phyloP scores from a whole-genome alignment of 2,888 invertebrate genomes.

The Andrena chrysosceles region DNA sequence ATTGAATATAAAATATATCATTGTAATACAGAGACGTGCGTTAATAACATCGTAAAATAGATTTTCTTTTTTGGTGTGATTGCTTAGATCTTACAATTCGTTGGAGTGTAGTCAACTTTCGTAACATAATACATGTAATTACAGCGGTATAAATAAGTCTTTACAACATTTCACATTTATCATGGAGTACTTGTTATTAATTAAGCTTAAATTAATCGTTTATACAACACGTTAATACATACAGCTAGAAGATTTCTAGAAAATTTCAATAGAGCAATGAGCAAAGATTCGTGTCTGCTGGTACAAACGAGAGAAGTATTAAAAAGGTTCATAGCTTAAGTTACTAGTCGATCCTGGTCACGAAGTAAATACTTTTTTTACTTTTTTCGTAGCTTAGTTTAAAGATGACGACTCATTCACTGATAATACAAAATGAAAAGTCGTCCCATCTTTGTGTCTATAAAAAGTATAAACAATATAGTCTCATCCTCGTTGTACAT shows the following conservation, averaged over 20 bases:
- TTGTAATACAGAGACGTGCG: constrained; percentile 33
- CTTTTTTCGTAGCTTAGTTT: not conserved
- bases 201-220: constrained; percentile 1
- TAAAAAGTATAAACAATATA: not conserved
- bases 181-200: constrained; percentile 1
- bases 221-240: not conserved
- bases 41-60: constrained; percentile 30
- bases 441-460: not conserved
- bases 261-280: constrained; percentile 4
- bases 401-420: not conserved
- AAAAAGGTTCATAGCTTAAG: not conserved
- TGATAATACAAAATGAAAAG: constrained; percentile 25
- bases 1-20: constrained; percentile 49
- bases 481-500: constrained; percentile 5
- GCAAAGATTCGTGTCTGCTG: not conserved
- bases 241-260: not conserved
- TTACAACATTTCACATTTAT: constrained; percentile 29
- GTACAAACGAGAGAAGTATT: not conserved
- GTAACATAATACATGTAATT: constrained; percentile 40
- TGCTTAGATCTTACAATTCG: constrained; percentile 27
- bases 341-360: not conserved
- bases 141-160: constrained; percentile 41
- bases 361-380: constrained; percentile 15
- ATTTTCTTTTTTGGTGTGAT: constrained; percentile 46
- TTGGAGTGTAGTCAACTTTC: constrained; percentile 1